Evolutionary conservation across 2,113 vertebrate genomes (phyloP).

Genomic region (Gopherus evgoodei): DNA sequence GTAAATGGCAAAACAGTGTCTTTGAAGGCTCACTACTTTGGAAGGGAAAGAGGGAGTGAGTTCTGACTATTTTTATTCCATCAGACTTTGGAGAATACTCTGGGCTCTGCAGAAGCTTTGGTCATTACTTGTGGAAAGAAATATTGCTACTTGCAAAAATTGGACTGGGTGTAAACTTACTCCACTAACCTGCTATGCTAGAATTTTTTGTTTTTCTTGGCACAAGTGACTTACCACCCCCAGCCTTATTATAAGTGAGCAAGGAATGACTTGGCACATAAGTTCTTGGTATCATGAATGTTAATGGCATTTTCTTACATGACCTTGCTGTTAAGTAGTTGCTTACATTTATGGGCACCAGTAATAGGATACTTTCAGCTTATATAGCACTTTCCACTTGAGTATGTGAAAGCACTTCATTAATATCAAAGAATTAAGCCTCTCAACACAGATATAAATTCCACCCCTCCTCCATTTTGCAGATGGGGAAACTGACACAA

Average conservation of each 20-base stretch:
- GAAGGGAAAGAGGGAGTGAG: background rate
- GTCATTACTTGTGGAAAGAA: background rate
- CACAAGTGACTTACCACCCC: background rate
- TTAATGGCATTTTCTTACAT: accelerated
- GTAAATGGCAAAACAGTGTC: background rate
- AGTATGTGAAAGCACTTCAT: no score
- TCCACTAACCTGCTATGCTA: accelerated
- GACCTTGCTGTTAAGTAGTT: background rate
- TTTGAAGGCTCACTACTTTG: background rate
- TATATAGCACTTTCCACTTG: no score
- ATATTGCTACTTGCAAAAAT: accelerated
- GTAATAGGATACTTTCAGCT: background rate
- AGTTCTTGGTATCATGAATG: accelerated
- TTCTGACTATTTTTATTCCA: background rate
- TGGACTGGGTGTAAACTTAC: background rate
- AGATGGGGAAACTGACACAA: background rate
- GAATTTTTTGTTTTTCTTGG: background rate
- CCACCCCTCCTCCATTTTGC: background rate
- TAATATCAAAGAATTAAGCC: no score
- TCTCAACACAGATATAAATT: background rate
- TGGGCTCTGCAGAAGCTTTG: accelerated
- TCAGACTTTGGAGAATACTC: accelerated
- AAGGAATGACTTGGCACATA: accelerated
- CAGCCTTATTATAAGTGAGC: accelerated
- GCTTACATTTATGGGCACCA: accelerated